Evolutionary conservation across 2,888 invertebrate species (phyloP).

Genomic region (Embidobia sp.): DNA sequence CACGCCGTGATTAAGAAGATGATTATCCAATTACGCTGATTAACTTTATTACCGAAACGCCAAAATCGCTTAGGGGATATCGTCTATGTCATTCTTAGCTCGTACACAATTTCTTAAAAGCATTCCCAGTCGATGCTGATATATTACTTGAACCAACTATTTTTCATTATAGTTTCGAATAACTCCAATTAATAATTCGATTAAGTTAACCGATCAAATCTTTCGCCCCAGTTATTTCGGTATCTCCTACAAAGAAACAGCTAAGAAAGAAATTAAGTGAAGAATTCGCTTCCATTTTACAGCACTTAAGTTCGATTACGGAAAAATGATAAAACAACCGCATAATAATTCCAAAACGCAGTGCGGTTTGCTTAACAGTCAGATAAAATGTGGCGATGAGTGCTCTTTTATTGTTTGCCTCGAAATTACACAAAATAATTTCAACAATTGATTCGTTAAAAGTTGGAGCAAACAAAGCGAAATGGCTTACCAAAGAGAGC

Average conservation of each 20-base stretch:
- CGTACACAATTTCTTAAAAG: slow-evolving; percentile 29
- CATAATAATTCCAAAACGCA: slow-evolving; percentile 1
- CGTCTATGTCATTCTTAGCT: slow-evolving; percentile 16
- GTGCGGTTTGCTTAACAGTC: slow-evolving; percentile 4
- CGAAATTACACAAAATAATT: slow-evolving; percentile 16
- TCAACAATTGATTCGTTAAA: slow-evolving; percentile 2
- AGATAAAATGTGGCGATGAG: slow-evolving; percentile 5
- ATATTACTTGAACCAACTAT: neutral
- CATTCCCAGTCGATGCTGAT: slow-evolving; percentile 1
- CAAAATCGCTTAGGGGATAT: slow-evolving; percentile 48
- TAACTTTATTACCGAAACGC: slow-evolving; percentile 56
- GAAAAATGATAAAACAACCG: slow-evolving; percentile 12
- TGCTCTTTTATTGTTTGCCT: slow-evolving; percentile 8
- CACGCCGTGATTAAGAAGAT: slow-evolving; percentile 73
- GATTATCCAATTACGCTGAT: slow-evolving; percentile 61
- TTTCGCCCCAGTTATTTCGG: slow-evolving; percentile 20
- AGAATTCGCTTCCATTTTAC: neutral
- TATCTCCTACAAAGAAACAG: slow-evolving; percentile 14
- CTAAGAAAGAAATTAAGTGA: neutral
- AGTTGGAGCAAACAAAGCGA: slow-evolving; percentile 3
- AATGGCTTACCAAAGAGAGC: neutral
- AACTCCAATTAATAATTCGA: slow-evolving; percentile 19
- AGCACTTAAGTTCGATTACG: neutral
- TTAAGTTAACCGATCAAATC: slow-evolving; percentile 15
- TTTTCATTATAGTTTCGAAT: slow-evolving; percentile 22